These are phyloP conservation scores for Schizothorax lantsangensis DNA, from an alignment of 2,797 vertebrate species.

Conservation along the genomic window DNA sequence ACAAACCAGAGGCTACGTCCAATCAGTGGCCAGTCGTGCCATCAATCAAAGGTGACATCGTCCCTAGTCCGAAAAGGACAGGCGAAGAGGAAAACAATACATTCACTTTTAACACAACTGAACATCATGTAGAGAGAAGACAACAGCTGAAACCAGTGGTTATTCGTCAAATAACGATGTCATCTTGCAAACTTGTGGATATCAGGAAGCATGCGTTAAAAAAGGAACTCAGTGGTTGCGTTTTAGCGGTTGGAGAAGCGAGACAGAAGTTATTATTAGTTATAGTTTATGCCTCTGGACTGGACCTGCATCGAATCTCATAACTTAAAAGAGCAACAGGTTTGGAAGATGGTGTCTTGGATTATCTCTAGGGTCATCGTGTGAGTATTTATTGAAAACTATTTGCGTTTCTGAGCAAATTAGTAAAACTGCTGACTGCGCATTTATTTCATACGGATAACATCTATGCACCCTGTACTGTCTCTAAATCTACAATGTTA, in stretches of 20 bases:
- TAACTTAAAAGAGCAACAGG: neutral
- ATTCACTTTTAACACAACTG: neutral
- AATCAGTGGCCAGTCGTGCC: slow-evolving; percentile 14
- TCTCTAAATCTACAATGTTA: neutral
- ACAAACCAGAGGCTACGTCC: neutral
- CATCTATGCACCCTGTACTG: neutral
- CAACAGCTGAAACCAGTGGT: neutral
- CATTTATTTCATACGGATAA: neutral
- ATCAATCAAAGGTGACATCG: slow-evolving; percentile 5
- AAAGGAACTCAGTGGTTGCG: neutral
- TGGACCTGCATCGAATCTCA: neutral
- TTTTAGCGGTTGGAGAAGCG: slow-evolving; percentile 21
- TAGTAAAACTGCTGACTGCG: slow-evolving; percentile 20
- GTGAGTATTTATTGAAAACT: slow-evolving; percentile 48
- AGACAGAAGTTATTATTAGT: slow-evolving; percentile 15
- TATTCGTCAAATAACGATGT: slow-evolving; percentile 20
- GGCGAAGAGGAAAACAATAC: slow-evolving; percentile 22
- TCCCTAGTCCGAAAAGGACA: slow-evolving; percentile 18
- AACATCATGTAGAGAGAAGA: neutral
- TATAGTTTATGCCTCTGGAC: slow-evolving; percentile 18
- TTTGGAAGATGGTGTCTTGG: slow-evolving; percentile 60
- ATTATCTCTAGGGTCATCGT: slow-evolving; percentile 59
- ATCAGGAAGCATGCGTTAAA: slow-evolving; percentile 1
- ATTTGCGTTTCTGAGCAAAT: neutral
- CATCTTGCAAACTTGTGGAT: neutral